Conservation (phyloP, 2,113 vertebrate species). For the Monarcha castaneiventris region DNA sequence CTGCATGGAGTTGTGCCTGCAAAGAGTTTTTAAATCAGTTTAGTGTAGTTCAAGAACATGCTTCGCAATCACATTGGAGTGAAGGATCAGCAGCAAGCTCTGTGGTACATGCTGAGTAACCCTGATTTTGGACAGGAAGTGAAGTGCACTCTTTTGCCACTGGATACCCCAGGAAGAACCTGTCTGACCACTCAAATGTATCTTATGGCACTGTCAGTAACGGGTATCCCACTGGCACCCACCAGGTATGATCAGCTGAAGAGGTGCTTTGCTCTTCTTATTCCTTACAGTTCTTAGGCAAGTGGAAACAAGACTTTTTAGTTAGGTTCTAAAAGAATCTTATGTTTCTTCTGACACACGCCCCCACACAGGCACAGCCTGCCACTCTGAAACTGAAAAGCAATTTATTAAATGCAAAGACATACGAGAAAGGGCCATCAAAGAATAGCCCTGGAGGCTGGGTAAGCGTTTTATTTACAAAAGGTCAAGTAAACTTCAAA, state of each 20-base stretch:
- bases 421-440: background rate
- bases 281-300: background rate
- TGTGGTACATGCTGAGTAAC: background rate
- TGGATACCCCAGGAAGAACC: fast-evolving
- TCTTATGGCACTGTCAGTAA: background rate
- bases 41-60: background rate
- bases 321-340: background rate
- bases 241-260: background rate
- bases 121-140: background rate
- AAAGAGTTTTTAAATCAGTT: background rate
- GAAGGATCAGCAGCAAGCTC: background rate
- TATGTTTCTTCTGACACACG: background rate
- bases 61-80: background rate
- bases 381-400: background rate
- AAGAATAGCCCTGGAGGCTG: background rate
- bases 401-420: background rate
- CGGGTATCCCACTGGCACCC: background rate
- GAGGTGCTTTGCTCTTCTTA: background rate
- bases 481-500: background rate
- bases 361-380: background rate
- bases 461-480: background rate
- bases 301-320: background rate
- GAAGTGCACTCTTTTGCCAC: background rate
- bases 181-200: background rate
- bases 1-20: background rate